Percentiles rank a stretch among this genome's conserved stretches.
phyloP scores from a whole-genome alignment of 1,140 invertebrate genomes.

The Sogatella furcifera region DNA sequence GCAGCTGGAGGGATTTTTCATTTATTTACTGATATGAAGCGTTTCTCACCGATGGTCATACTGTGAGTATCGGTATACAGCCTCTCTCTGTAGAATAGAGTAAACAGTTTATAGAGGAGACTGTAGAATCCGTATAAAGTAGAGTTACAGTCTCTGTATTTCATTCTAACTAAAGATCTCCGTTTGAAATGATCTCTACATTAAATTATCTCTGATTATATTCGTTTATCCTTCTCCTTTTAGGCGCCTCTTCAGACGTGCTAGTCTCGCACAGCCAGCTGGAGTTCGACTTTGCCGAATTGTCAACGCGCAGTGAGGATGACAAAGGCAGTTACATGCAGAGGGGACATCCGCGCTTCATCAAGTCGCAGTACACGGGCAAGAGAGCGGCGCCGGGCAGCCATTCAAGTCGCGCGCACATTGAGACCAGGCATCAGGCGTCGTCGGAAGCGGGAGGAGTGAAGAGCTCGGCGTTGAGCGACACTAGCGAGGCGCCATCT shows the following conservation, averaged over 20 bases:
- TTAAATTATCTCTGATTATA: too few relatives aligned
- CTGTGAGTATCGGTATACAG: too few relatives aligned
- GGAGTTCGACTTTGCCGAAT: constrained; percentile 55
- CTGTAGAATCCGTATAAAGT: too few relatives aligned
- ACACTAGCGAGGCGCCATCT: constrained; percentile 86
- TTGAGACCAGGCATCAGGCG: constrained; percentile 37
- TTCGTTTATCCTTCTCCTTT: too few relatives aligned
- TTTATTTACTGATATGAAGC: too few relatives aligned
- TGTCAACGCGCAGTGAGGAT: constrained; percentile 46
- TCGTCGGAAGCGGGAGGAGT: constrained; percentile 57
- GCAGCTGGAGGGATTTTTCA: too few relatives aligned
- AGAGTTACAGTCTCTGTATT: too few relatives aligned
- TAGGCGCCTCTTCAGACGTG: constrained; percentile 27
- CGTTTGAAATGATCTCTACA: too few relatives aligned
- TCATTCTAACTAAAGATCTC: too few relatives aligned
- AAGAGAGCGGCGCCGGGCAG: constrained; percentile 61
- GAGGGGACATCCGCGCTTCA: constrained; percentile 48
- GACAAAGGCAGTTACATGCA: constrained; percentile 45
- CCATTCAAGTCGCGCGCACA: constrained; percentile 74
- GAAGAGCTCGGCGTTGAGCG: constrained; percentile 83
- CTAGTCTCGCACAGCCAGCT: constrained; percentile 30
- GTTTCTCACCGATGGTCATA: too few relatives aligned
- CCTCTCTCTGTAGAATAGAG: too few relatives aligned
- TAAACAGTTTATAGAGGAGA: too few relatives aligned
- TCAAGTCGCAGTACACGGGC: constrained; percentile 74